Base-by-base conservation (phyloP, 2,113 vertebrate genomes). In the Sturnira hondurensis region DNA sequence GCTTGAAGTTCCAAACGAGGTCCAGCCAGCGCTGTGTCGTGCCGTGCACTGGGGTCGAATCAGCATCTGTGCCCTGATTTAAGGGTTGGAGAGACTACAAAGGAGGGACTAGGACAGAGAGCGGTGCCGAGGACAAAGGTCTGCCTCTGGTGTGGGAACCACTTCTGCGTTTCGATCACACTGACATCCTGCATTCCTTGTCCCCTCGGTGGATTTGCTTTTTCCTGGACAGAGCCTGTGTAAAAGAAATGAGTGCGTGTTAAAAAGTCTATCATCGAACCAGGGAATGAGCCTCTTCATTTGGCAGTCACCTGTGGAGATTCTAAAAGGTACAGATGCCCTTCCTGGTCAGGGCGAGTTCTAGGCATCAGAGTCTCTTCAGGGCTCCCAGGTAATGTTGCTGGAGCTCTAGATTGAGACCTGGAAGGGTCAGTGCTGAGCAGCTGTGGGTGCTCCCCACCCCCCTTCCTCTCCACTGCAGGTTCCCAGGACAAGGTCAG, bases 381-480 rank as follows among this genome's bases (percentile, higher is more conserved):
- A 43, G 61, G 43, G 4, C 4, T 68, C 17, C 28, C 4, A 3
- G 19, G 61, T 65, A 33, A 56, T 5, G 26, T 56, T 85, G 19
- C 24, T 84, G 50, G 61, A 28, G 16, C 33, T 82, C 43, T 14
- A 6, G 47, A 12, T 2, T 31, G 70, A 11, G 6, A 36, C 3
- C 28, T 33, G 17, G 43, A 12, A 24, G n/a, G 28, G 17, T 36
- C 26, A 41, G 24, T 19, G 26, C 2, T 17, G 56, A 77, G 19
- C 31, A 24, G 56, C 9, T 45, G 2, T 38, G 47, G n/a, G 1
- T 7, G 13, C 14, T 6, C 38, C 28, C 58, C 0, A 0, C 3
- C 20, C 17, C 45, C 36, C 4, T 4, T 24, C 14, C 76, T 56
- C 58, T 4, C 16, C 0, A 1, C 13, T 28, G 52, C 33, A 45